Base-by-base conservation (phyloP, 2,113 vertebrate species). In the Percopsis transmontana region DNA sequence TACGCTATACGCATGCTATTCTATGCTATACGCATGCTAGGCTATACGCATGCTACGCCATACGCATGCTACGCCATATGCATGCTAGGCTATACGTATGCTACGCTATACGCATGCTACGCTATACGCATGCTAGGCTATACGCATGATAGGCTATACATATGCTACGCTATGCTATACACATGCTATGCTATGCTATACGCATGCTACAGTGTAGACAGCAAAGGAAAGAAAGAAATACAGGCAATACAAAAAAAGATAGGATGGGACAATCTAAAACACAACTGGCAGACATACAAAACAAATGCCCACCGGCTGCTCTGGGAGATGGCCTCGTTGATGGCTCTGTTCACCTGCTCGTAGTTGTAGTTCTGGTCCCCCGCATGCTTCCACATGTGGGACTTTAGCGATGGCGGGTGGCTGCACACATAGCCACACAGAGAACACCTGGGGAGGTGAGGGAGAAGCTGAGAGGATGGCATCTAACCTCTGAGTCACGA, bases 311-410 rank as follows among this genome's bases (percentile, higher is more conserved):
- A 98, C 97, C 96, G 93, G 90, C 92, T 92, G 77, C 96, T 99
- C 72, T 97, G 97, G 1, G 94, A 98, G 87, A 99, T 99, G 6
- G 97, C 97, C 77, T 98, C 96, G 2, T 99, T 98, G 74, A 99
- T 99, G 64, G 96, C 96, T 81, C 94, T 95, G 90, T 99, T 99
- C 41, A 99, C 97, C 90, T 98, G 96, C 81, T 99, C 97, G 1
- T 98, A 99, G 88, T 99, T 99, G 51, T 99, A 99, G 87, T 99
- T 99, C 90, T 96, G 95, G 90, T 99, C 97, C 76, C 97, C 97
- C 1, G 97, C 97, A 3, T 99, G 97, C 76, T 98, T 99, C 97
- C 97, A 99, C 97, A 99, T 99, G 75, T 99, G 97, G 23, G 97
- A 99, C 80, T 99, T 99, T 54, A 99, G 82, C 14, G 97, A 99